Evolutionary conservation across 1,140 invertebrate species (phyloP).

Genomic region (Heliothis virescens): DNA sequence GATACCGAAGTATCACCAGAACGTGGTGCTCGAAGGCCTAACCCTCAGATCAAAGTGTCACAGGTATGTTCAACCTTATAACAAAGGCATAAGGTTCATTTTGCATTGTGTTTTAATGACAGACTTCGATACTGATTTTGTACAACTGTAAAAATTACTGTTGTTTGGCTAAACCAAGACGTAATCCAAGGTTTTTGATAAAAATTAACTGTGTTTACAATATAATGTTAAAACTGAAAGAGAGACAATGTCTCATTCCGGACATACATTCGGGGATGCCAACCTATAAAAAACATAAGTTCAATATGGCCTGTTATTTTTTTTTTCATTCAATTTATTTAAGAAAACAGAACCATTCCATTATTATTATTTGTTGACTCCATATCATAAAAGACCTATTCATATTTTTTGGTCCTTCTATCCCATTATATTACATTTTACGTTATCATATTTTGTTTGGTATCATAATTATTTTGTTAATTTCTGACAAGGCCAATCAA

Average conservation of each 20-base stretch:
- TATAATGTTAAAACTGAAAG: too few species aligned
- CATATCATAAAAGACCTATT: neutral
- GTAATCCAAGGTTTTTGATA: too few species aligned
- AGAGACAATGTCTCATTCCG: too few species aligned
- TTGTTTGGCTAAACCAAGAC: neutral
- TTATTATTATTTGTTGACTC: too few species aligned
- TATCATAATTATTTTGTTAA: conserved; percentile 55
- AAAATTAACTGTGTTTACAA: too few species aligned
- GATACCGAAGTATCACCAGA: conserved; percentile 86
- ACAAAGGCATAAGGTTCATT: neutral
- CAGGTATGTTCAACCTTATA: conserved; percentile 77
- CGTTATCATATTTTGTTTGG: neutral
- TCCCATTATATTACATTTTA: neutral
- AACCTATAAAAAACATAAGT: too few species aligned
- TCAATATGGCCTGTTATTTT: too few species aligned
- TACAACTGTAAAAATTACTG: too few species aligned
- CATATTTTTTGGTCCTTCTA: neutral
- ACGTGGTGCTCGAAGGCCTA: conserved; percentile 72
- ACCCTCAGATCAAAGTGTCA: conserved; percentile 87
- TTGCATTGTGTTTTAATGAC: neutral
- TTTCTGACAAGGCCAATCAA: conserved; percentile 77
- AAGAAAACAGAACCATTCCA: too few species aligned
- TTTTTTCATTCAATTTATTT: too few species aligned
- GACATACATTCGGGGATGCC: too few species aligned
- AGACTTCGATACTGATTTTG: too few species aligned